Percentiles rank a stretch among this genome's conserved stretches.
Evolutionary conservation across 2,888 invertebrate species (phyloP).

Genomic region (Chromoteleia sp.): DNA sequence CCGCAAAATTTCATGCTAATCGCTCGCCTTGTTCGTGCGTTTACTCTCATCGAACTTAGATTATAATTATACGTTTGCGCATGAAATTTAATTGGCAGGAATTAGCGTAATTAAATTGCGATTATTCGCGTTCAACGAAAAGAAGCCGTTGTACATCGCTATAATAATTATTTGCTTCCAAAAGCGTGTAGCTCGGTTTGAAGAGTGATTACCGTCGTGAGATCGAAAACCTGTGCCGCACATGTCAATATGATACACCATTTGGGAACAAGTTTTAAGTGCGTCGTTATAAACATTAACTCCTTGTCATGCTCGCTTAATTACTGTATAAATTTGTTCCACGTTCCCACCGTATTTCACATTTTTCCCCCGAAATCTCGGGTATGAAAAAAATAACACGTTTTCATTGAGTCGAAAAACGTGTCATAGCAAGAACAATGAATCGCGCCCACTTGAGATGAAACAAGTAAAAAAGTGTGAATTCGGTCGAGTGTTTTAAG

Average conservation of each 20-base stretch:
- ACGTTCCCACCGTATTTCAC: constrained; percentile 45
- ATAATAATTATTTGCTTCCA: neutral
- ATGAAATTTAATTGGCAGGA: constrained; percentile 16
- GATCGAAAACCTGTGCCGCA: constrained; percentile 17
- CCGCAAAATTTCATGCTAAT: constrained; percentile 1
- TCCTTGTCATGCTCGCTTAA: constrained; percentile 32
- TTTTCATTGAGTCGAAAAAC: constrained; percentile 41
- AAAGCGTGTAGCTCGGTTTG: constrained; percentile 6
- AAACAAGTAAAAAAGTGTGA: constrained; percentile 63
- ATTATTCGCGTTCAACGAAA: constrained; percentile 10
- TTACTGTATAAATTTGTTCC: constrained; percentile 29
- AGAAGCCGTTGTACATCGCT: neutral
- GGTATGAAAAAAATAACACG: constrained; percentile 19
- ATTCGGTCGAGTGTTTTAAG: constrained; percentile 52
- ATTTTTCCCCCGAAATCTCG: neutral
- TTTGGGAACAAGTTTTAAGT: constrained; percentile 20
- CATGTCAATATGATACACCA: constrained; percentile 32
- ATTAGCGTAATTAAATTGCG: constrained; percentile 37
- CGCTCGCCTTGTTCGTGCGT: neutral
- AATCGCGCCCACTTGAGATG: constrained; percentile 51
- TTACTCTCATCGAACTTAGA: constrained; percentile 26
- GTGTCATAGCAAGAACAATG: constrained; percentile 50
- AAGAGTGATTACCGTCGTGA: constrained; percentile 18
- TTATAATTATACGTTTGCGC: constrained; percentile 34
- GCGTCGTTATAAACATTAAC: constrained; percentile 19